Base-by-base conservation (phyloP, 2,888 invertebrate genomes). In the Aleiodes alternator region DNA sequence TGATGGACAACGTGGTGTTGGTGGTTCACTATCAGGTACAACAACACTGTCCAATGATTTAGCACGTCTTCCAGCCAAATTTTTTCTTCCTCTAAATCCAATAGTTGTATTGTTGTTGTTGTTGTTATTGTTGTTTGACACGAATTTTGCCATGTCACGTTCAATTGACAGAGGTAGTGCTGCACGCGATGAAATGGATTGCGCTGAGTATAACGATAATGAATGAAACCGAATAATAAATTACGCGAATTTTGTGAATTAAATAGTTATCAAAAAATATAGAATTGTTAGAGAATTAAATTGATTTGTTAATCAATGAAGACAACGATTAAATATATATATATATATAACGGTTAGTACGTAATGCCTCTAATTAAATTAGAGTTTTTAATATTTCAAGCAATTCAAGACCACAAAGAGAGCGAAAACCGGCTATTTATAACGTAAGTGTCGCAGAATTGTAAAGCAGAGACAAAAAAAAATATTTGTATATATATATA, bases 1-100 rank as follows among this genome's bases (percentile, higher is more conserved):
- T 8, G 96, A 96, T 0, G 97, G 96, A 11, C 96, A 96, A 23
- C 96, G 92, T 0, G 96, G 95, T 1, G 91, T 88, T 0, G 91
- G 90, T 12, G 91, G 91, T 82, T 92, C 92, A 31, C 90, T 90
- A 78, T 92, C 92, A 23, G 85, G 80, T 56, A 88, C 81, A 72
- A 88, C 82, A 76, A 89, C 84, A 78, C 88, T 89, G 76, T 89
- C 89, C 84, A 89, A 82, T 8, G 88, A 90, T 75, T 88, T 89
- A 61, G 88, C 85, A 12, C 89, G 86, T 75, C 89, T 83, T 70
- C 85, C 86, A 29, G 84, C 83, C 68, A 88, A 78, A 72, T 84
- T 82, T 81, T 86, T 83, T 61, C 69, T 50, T 80, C 72, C 82
- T 50, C 81, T 81, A 69, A 77, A 43, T 43, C 43, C 72, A 68